phyloP scores from a whole-genome alignment of 64 coral and sea anemone genomes.

The Montipora cactus region DNA sequence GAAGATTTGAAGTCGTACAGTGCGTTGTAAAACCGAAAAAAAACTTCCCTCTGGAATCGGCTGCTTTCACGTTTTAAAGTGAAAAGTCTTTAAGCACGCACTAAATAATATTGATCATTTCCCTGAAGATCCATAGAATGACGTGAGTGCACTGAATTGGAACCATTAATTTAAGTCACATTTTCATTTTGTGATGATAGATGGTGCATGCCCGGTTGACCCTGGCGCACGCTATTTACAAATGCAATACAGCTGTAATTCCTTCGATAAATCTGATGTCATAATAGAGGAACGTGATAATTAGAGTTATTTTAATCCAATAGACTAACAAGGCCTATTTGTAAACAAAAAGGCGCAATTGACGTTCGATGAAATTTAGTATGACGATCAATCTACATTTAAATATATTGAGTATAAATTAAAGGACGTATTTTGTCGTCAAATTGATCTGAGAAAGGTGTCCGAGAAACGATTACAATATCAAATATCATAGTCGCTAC shows the following conservation, averaged over 20 bases:
- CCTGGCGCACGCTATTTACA: slow-evolving; percentile 10
- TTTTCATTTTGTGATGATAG: background rate
- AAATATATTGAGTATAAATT: too few relatives aligned
- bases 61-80: too few relatives aligned
- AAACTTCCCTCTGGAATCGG: too few relatives aligned
- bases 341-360: background rate
- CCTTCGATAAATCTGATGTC: background rate
- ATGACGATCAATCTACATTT: too few relatives aligned
- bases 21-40: too few relatives aligned
- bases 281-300: background rate
- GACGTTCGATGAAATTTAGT: background rate
- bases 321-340: background rate
- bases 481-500: too few relatives aligned
- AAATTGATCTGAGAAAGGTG: too few relatives aligned
- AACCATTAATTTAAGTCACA: background rate
- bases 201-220: background rate
- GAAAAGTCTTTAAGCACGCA: too few relatives aligned
- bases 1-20: too few relatives aligned
- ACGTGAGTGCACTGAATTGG: background rate
- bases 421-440: too few relatives aligned
- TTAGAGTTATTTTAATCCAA: background rate
- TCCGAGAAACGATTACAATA: too few relatives aligned
- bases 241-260: background rate
- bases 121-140: background rate
- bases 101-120: too few relatives aligned